These are phyloP conservation scores for Caprella mutica DNA, from an alignment of 2,888 invertebrate genomes.

Conservation along the genomic window DNA sequence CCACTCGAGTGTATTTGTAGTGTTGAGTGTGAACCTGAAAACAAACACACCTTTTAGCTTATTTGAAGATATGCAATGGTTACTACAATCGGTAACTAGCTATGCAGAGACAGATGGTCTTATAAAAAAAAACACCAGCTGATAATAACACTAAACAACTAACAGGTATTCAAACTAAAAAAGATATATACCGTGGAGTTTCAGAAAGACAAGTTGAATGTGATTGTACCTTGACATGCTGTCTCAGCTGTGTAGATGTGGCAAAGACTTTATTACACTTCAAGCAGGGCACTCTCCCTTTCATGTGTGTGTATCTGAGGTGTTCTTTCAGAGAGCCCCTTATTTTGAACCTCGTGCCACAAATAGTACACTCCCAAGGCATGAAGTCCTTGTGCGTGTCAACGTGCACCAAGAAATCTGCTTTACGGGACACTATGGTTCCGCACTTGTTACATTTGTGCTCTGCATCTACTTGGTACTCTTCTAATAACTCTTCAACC, in stretches of 20 bases:
- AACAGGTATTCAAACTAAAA: too few species aligned
- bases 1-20: constrained; percentile 31
- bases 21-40: constrained; percentile 34
- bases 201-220: too few species aligned
- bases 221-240: constrained; percentile 34
- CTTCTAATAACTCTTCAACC: constrained; percentile 33
- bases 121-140: too few species aligned
- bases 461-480: constrained; percentile 32
- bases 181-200: too few species aligned
- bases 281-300: constrained; percentile 32
- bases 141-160: too few species aligned
- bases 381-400: constrained; percentile 34
- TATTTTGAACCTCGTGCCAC: constrained; percentile 33
- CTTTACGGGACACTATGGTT: constrained; percentile 25
- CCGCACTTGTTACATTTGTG: constrained; percentile 31
- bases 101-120: too few species aligned
- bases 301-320: constrained; percentile 34
- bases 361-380: constrained; percentile 34
- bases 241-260: constrained; percentile 31
- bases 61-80: too few species aligned
- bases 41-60: too few species aligned
- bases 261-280: constrained; percentile 34
- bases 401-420: constrained; percentile 31
- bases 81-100: too few species aligned
- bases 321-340: constrained; percentile 33